Percentiles rank a stretch among this genome's conserved stretches.
phyloP scores from a whole-genome alignment of 1,140 invertebrate species.

The Drosophila kurseongensis region DNA sequence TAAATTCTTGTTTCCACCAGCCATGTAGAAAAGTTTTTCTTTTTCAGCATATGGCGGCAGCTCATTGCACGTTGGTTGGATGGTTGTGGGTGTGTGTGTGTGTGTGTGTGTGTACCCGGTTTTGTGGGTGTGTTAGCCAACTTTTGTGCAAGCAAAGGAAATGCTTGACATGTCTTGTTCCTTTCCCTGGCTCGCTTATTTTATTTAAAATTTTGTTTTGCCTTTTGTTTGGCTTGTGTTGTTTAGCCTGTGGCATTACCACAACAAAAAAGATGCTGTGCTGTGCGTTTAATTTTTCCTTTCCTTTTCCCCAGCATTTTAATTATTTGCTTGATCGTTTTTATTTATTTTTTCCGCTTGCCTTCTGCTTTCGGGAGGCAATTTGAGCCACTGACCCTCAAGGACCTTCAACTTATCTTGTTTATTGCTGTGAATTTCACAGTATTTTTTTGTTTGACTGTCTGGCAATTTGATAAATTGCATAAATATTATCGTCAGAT shows the following conservation, averaged over 20 bases:
- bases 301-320: slow-evolving; percentile 35
- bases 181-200: slow-evolving; percentile 53
- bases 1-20: slow-evolving; percentile 59
- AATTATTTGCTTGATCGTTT: slow-evolving; percentile 54
- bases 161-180: slow-evolving; percentile 76
- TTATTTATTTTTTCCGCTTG: slow-evolving; percentile 45
- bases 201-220: slow-evolving; percentile 40
- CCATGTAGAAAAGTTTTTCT: slow-evolving; percentile 54
- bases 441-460: neutral
- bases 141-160: slow-evolving; percentile 64
- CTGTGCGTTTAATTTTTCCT: slow-evolving; percentile 16
- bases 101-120: slow-evolving; percentile 24
- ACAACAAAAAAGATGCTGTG: slow-evolving; percentile 19
- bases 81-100: slow-evolving; percentile 14
- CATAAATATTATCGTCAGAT: slow-evolving; percentile 23
- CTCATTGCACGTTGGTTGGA: slow-evolving; percentile 49
- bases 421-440: neutral
- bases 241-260: slow-evolving; percentile 47
- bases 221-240: slow-evolving; percentile 28
- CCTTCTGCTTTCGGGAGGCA: neutral
- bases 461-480: slow-evolving; percentile 39
- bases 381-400: slow-evolving; percentile 3
- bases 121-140: slow-evolving; percentile 38
- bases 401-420: slow-evolving; percentile 26
- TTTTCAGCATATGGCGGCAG: slow-evolving; percentile 59